Base-by-base conservation (phyloP, 2,113 vertebrate species). In the Hypanus sabinus region DNA sequence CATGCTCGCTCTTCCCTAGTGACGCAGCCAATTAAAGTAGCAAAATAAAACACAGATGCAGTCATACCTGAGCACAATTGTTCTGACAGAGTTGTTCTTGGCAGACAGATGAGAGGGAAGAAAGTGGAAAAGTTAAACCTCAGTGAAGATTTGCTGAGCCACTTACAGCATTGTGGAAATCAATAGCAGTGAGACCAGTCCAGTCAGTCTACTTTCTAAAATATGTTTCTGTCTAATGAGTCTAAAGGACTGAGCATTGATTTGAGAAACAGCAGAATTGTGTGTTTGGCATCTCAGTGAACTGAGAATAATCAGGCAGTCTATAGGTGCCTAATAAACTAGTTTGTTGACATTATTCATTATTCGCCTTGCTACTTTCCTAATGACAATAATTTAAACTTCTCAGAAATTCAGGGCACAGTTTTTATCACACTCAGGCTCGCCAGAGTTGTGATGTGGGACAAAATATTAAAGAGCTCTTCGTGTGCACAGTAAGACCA, bases 221-320 rank as follows among this genome's bases (percentile, higher is more conserved):
- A 93, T 93, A 70, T 70, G 88, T 36, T 70, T 68, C 91, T 75
- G 70, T 70, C 91, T 73, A 93, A 93, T 75, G 91, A 93, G 91
- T 73, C 91, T 73, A 38, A 93, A 38, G 91, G 38, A 93, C 68
- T 55, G 38, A 38, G 22, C 38, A 93, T 93, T 93, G 68, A 93
- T 46, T 73, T 18, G 24, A 73, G 91, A 55, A 73, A 93, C 55
- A 75, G 38, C 71, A 93, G 36, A 93, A 65, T 75, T 93, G 12
- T 73, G 68, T 93, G 68, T 73, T 71, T 38, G 1, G 65, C 71
- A 36, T 93, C 68, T 71, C 68, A 93, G 91, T 71, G 91, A 73
- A 71, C 91, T 30, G 38, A 93, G 68, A 93, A 93, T 93, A 73
- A 75, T 46, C 91, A 93, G 91, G 8, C 24, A 93, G 91, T 73